Evolutionary conservation across 2,797 vertebrate species (phyloP).

Genomic region (Sarcophilus harrisii): DNA sequence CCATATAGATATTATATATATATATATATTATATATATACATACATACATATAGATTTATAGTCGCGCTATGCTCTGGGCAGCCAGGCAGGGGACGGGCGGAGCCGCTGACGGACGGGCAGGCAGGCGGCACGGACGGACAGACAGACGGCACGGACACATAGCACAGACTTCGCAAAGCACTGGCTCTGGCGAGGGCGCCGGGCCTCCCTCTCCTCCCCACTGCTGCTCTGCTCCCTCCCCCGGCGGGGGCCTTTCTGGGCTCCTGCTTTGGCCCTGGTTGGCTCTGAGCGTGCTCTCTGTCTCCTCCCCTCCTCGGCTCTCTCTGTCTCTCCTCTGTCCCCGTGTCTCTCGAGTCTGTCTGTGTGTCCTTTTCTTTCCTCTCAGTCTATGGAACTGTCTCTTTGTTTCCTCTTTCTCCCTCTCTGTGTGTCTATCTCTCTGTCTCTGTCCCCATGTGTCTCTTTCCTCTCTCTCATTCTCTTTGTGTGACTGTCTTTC

Average conservation of each 20-base stretch:
- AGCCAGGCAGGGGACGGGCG: background rate
- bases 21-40: background rate
- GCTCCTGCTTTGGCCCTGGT: background rate
- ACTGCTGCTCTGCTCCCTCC: background rate
- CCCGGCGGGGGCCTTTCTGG: constrained; percentile 29
- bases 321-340: no score
- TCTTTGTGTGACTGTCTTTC: no score
- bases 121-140: background rate
- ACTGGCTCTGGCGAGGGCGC: background rate
- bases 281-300: background rate
- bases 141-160: background rate
- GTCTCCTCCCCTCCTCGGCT: no score
- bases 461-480: no score
- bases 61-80: background rate
- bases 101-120: background rate
- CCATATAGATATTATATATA: background rate
- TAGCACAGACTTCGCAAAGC: background rate
- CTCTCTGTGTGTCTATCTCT: no score
- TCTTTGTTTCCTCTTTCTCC: no score
- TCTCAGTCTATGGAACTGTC: no score
- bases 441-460: no score
- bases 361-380: no score
- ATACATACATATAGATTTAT: background rate
- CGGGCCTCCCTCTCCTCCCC: background rate
- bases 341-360: no score